Evolutionary conservation across 2,888 invertebrate genomes (phyloP).

Genomic region (Oscheius sp.): DNA sequence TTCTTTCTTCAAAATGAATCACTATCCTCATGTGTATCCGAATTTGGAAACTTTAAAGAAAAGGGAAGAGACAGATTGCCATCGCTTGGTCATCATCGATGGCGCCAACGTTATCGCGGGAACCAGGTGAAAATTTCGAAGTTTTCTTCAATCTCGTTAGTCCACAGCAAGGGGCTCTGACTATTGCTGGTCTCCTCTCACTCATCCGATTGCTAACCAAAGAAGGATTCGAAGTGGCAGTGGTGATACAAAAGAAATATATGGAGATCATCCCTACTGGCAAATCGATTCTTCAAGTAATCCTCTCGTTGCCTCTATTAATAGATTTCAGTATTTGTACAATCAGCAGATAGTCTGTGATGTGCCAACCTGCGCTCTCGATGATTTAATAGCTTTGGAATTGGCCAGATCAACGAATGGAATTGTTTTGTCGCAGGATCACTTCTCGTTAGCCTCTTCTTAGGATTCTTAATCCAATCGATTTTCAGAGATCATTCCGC

Average conservation of each 20-base stretch:
- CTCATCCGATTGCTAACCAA: conserved; percentile 5
- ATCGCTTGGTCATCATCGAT: conserved; percentile 19
- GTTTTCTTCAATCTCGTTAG: neutral
- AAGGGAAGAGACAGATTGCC: no score
- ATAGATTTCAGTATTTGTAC: neutral
- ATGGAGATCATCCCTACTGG: neutral
- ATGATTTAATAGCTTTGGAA: conserved; percentile 12
- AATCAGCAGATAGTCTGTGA: neutral
- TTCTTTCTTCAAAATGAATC: no score
- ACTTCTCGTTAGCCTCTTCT: neutral
- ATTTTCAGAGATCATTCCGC: conserved; percentile 6
- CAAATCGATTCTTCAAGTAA: conserved; percentile 2
- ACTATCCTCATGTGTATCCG: no score
- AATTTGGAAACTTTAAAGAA: no score
- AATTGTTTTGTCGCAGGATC: conserved; percentile 10
- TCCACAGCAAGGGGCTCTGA: neutral
- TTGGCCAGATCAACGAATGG: neutral
- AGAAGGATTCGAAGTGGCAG: conserved; percentile 18
- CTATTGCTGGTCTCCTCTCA: conserved; percentile 8
- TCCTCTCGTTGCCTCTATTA: neutral
- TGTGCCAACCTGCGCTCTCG: neutral
- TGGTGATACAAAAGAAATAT: conserved; percentile 19
- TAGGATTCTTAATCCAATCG: neutral
- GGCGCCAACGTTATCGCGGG: conserved; percentile 21
- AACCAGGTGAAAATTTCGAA: neutral